A percentile compares a stretch with the other conserved stretches of the same genome.
Conservation (phyloP, 1,140 invertebrate species). For the Teleogryllus occipitalis region DNA sequence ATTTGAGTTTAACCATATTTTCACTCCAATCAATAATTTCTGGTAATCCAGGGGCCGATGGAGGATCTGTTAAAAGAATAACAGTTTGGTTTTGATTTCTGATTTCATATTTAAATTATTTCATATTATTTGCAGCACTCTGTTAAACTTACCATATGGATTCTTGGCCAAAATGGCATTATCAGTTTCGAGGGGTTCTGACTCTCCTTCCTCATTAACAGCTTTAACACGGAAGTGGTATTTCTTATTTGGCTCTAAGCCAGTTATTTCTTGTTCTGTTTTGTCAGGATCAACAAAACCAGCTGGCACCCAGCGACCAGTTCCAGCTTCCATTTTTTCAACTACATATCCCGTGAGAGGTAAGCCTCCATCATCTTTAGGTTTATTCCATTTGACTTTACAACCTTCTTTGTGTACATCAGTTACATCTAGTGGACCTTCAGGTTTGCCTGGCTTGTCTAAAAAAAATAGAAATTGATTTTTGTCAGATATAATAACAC, state of each 20-base stretch:
- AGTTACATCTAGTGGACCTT: slow-evolving; percentile 85
- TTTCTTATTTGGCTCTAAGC: slow-evolving; percentile 83
- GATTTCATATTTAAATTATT: not conserved
- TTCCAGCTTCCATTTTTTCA: slow-evolving; percentile 85
- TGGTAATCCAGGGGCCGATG: slow-evolving; percentile 81
- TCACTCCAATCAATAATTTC: slow-evolving; percentile 91
- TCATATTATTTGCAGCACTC: not conserved
- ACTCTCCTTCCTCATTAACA: slow-evolving; percentile 92
- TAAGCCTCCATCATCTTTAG: slow-evolving; percentile 89
- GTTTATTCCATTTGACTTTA: slow-evolving; percentile 91
- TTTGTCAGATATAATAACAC: no score
- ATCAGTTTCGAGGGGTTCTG: slow-evolving; percentile 83
- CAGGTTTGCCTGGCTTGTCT: slow-evolving; percentile 90
- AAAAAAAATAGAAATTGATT: slow-evolving; percentile 22
- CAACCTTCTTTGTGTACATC: slow-evolving; percentile 93
- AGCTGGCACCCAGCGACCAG: slow-evolving; percentile 80
- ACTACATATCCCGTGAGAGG: slow-evolving; percentile 83
- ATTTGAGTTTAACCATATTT: slow-evolving; percentile 86
- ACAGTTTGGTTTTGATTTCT: slow-evolving; percentile 10
- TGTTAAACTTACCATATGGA: slow-evolving; percentile 64
- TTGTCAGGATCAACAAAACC: slow-evolving; percentile 78
- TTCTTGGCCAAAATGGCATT: slow-evolving; percentile 86
- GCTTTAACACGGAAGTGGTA: slow-evolving; percentile 94
- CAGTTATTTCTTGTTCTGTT: slow-evolving; percentile 76
- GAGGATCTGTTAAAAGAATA: slow-evolving; percentile 49